phyloP scores from a whole-genome alignment of 2,888 invertebrate species.

The Drosophila atripex region DNA sequence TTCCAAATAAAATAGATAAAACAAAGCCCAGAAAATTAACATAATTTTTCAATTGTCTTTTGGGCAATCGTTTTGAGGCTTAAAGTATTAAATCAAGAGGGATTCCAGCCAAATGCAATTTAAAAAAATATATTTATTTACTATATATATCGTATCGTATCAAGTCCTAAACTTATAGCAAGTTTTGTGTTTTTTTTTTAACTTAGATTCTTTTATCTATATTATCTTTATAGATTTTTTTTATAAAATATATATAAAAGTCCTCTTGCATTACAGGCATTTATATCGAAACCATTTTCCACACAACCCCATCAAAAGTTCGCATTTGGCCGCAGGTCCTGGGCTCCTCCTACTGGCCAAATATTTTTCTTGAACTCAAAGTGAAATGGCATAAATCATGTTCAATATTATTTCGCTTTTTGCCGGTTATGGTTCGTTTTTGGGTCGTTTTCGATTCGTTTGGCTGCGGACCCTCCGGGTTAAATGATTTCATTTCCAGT shows the following conservation, averaged over 20 bases:
- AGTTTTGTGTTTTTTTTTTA: no score
- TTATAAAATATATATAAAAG: neutral
- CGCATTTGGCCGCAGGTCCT: constrained; percentile 4
- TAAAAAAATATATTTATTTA: no score
- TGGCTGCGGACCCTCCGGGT: constrained; percentile 46
- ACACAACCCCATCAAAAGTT: constrained; percentile 7
- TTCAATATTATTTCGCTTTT: constrained; percentile 59
- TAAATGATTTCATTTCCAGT: constrained; percentile 61
- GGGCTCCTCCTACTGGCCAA: constrained; percentile 41
- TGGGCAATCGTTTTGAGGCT: constrained; percentile 14
- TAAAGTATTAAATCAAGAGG: constrained; percentile 8
- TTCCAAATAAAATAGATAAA: constrained; percentile 9
- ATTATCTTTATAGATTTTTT: no score
- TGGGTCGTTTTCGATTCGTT: constrained; percentile 24
- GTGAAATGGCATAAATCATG: constrained; percentile 61
- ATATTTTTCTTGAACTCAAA: constrained; percentile 64
- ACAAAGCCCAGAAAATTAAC: constrained; percentile 53
- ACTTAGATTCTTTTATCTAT: neutral
- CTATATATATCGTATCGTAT: no score
- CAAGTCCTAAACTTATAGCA: no score
- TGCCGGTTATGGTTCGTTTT: constrained; percentile 17
- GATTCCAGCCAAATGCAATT: neutral
- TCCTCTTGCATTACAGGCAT: neutral
- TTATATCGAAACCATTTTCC: constrained; percentile 1
- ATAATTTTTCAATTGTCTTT: constrained; percentile 72